Evolutionary conservation across 2,113 vertebrate genomes (phyloP).

Genomic region (Agelaius phoeniceus): DNA sequence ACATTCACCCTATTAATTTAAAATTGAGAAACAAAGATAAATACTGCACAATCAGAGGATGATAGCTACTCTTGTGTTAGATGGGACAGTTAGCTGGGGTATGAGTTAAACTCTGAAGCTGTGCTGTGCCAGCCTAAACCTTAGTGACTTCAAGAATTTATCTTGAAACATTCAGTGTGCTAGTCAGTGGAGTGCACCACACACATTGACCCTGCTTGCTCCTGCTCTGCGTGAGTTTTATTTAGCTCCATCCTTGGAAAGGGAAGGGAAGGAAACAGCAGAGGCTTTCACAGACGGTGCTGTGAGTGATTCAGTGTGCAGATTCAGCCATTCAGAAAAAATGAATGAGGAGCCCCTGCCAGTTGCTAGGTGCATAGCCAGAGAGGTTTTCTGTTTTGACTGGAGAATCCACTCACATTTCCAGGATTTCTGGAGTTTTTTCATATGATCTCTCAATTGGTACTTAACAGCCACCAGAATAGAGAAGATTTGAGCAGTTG

Average conservation of each 20-base stretch:
- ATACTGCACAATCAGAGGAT: not conserved
- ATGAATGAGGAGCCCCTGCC: not conserved
- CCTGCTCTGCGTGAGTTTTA: not conserved
- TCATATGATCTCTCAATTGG: not conserved
- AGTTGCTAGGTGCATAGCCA: conserved; percentile 16
- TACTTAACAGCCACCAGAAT: not conserved
- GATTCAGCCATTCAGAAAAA: not conserved
- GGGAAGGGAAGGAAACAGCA: not conserved
- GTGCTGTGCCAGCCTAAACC: not conserved
- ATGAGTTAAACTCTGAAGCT: not conserved
- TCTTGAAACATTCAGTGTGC: not conserved
- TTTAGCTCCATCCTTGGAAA: not conserved
- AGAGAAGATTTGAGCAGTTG: not conserved
- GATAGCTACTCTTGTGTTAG: not conserved
- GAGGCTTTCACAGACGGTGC: not conserved
- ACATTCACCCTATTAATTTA: not conserved
- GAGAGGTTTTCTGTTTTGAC: conserved; percentile 36
- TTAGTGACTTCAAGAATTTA: not conserved
- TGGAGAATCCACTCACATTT: not conserved
- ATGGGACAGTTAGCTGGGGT: not conserved
- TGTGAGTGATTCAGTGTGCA: not conserved
- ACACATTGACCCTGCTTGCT: not conserved
- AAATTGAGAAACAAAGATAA: not conserved
- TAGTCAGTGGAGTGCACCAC: not conserved
- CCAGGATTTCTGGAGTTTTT: conserved; percentile 21